phyloP scores from a whole-genome alignment of 2,113 vertebrate genomes.

The Pantherophis guttatus region DNA sequence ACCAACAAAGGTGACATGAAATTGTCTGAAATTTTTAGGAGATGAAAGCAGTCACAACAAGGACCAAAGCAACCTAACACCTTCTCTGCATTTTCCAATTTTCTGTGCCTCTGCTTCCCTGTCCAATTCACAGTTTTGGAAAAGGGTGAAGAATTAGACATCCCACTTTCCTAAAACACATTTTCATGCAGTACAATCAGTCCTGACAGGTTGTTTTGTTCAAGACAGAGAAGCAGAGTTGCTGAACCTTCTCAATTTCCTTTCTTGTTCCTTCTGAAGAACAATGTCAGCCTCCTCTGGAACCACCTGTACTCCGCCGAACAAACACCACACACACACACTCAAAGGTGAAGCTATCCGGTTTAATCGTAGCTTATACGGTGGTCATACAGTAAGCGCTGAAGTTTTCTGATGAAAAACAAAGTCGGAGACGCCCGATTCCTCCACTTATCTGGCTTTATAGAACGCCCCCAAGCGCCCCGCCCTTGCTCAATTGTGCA shows the following conservation, averaged over 20 bases:
- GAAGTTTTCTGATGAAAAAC: no score
- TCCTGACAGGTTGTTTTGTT: background rate
- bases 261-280: background rate
- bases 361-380: no score
- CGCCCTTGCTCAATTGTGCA: no score
- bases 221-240: background rate
- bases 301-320: no score
- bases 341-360: no score
- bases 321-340: no score
- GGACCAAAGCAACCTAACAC: background rate
- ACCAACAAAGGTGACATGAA: slow-evolving; percentile 41
- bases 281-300: background rate
- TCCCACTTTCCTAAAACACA: background rate
- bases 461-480: no score
- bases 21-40: slow-evolving; percentile 17
- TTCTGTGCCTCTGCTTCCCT: slow-evolving; percentile 6
- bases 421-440: no score
- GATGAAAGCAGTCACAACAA: slow-evolving; percentile 31
- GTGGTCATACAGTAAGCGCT: no score
- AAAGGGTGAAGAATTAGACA: background rate
- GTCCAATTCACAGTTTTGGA: background rate
- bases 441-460: no score
- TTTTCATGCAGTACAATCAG: background rate
- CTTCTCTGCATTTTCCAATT: slow-evolving; percentile 31
- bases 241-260: background rate